These are phyloP conservation scores for Oscheius onirici DNA, from an alignment of 2,888 invertebrate species.

Conservation along the genomic window DNA sequence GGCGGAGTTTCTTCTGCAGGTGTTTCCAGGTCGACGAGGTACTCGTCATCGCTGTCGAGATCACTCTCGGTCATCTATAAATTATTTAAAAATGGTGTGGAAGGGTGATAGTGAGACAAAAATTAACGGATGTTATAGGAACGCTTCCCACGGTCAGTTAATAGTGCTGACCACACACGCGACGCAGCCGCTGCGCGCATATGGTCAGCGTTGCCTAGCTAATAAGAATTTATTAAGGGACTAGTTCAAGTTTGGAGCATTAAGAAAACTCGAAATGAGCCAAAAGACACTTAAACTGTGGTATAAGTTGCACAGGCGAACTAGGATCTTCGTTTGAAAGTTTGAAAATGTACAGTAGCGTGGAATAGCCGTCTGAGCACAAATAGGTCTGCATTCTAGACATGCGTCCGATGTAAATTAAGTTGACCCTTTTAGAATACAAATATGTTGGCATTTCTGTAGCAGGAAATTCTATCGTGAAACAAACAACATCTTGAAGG, in stretches of 20 bases:
- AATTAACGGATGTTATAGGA: neutral
- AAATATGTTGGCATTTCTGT: no score
- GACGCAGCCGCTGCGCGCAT: conserved; percentile 14
- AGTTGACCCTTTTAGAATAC: no score
- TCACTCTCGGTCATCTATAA: neutral
- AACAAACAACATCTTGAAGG: no score
- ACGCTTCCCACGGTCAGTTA: neutral
- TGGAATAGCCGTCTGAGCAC: no score
- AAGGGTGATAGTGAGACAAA: neutral
- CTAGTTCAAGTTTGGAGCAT: neutral
- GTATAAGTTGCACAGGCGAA: no score
- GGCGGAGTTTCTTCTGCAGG: neutral
- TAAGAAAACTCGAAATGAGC: neutral
- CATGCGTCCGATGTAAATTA: no score
- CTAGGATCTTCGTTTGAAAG: no score
- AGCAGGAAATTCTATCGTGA: no score
- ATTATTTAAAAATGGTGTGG: neutral
- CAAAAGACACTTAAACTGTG: no score
- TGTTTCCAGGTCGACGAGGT: neutral
- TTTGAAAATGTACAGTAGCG: no score
- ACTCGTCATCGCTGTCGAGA: neutral
- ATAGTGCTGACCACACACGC: conserved; percentile 19
- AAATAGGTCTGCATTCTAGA: no score
- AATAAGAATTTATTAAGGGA: neutral
- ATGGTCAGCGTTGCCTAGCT: neutral